phyloP scores from a whole-genome alignment of 2,888 invertebrate species.

The Unio pictorum region DNA sequence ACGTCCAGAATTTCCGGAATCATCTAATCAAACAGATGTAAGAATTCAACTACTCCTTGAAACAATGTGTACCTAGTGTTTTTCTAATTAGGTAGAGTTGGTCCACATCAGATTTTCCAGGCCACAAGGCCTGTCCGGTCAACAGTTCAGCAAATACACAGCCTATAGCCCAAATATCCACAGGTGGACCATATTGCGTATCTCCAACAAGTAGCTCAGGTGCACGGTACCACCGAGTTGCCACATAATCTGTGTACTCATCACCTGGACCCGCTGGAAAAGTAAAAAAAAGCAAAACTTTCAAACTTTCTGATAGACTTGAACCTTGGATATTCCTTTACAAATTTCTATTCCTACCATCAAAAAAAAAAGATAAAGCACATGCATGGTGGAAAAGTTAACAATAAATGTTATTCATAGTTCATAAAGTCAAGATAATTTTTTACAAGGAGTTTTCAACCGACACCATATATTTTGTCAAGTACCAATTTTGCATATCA shows the following conservation, averaged over 20 bases:
- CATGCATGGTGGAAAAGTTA: too few relatives aligned
- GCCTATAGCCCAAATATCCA: conserved; percentile 98
- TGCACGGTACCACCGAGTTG: conserved; percentile 98
- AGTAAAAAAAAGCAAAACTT: conserved; percentile 37
- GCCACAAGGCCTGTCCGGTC: conserved; percentile 80
- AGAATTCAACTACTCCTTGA: too few relatives aligned
- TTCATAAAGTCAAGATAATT: too few relatives aligned
- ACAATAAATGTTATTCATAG: too few relatives aligned
- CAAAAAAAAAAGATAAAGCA: too few relatives aligned
- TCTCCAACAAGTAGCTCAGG: conserved; percentile 98
- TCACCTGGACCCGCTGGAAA: conserved; percentile 86
- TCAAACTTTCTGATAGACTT: not conserved
- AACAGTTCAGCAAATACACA: conserved; percentile 75
- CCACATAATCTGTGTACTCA: conserved; percentile 99
- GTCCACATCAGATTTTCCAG: conserved; percentile 98
- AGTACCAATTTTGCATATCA: too few relatives aligned
- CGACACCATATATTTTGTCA: too few relatives aligned
- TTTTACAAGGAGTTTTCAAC: too few relatives aligned
- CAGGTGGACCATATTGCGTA: conserved; percentile 82
- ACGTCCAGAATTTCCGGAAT: too few relatives aligned
- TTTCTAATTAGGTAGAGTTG: conserved; percentile 95
- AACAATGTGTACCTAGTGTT: conserved; percentile 79
- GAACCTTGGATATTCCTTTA: too few relatives aligned
- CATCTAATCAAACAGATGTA: too few relatives aligned
- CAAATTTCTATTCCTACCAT: too few relatives aligned